A percentile compares a stretch with the other conserved stretches of the same genome.
Conservation (phyloP, 37 sponge, comb jelly and placozoan genomes). For the Hormiphora californensis region DNA sequence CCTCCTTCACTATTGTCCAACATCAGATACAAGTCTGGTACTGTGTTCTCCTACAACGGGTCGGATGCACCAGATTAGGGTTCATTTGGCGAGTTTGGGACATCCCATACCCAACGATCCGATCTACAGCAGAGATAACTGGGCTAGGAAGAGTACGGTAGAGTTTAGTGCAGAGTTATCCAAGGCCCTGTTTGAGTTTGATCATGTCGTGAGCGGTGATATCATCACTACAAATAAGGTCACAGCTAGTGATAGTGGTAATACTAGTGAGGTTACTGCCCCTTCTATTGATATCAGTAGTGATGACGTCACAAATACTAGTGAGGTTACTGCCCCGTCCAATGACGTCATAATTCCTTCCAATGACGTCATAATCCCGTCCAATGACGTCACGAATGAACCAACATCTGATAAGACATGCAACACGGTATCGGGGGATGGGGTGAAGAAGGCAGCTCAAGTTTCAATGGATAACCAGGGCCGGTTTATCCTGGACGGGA, state of each 20-base stretch:
- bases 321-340: too few relatives aligned
- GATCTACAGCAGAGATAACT: conserved; percentile 37
- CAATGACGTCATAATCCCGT: too few relatives aligned
- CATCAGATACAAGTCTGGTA: neutral
- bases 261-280: too few relatives aligned
- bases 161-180: conserved; percentile 29
- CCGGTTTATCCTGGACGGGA: neutral
- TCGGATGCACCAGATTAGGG: conserved; percentile 37
- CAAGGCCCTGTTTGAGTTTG: neutral
- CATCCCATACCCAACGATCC: conserved; percentile 35
- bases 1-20: neutral
- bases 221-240: too few relatives aligned
- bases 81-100: conserved; percentile 8
- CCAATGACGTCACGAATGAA: neutral
- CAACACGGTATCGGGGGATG: conserved; percentile 26
- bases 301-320: neutral
- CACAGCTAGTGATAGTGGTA: too few relatives aligned
- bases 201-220: too few relatives aligned
- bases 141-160: conserved; percentile 41
- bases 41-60: conserved; percentile 8
- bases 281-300: too few relatives aligned
- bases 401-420: neutral
- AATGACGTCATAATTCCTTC: too few relatives aligned
- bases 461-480: neutral
- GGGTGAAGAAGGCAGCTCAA: neutral